Conservation (phyloP, 2,797 vertebrate genomes). For the Pseudochromis fuscus region DNA sequence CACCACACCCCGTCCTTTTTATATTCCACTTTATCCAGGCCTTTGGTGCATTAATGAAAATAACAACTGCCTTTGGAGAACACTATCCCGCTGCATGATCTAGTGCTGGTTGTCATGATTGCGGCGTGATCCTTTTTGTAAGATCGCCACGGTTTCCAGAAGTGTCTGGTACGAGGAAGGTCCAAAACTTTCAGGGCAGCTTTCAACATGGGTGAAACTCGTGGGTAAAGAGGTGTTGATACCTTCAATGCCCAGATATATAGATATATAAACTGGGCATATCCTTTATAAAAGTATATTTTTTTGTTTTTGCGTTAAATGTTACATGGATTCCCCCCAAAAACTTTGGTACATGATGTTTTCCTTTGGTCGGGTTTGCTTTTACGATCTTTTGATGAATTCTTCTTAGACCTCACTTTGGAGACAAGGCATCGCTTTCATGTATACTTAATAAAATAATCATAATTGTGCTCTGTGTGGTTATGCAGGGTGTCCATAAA, state of each 20-base stretch:
- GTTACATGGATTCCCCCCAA: background rate
- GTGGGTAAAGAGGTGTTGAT: conserved; percentile 8
- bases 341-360: conserved; percentile 3
- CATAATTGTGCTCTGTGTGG: too few species aligned
- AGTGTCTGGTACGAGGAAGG: background rate
- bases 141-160: background rate
- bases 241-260: too few species aligned
- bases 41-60: conserved; percentile 13
- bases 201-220: background rate
- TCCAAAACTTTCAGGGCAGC: background rate
- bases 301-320: conserved; percentile 18
- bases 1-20: conserved; percentile 2
- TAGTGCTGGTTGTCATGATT: background rate
- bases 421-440: too few species aligned
- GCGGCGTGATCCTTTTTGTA: background rate
- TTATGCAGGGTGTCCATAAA: too few species aligned
- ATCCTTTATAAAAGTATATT: background rate
- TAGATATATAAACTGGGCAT: background rate
- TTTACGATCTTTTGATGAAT: background rate
- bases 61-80: conserved; percentile 3
- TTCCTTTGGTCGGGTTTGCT: background rate
- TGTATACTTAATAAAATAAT: too few species aligned
- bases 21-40: conserved; percentile 13
- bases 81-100: background rate
- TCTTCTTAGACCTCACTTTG: too few species aligned